Base-by-base conservation (phyloP, 2,113 vertebrate species). In the Platichthys stellatus region DNA sequence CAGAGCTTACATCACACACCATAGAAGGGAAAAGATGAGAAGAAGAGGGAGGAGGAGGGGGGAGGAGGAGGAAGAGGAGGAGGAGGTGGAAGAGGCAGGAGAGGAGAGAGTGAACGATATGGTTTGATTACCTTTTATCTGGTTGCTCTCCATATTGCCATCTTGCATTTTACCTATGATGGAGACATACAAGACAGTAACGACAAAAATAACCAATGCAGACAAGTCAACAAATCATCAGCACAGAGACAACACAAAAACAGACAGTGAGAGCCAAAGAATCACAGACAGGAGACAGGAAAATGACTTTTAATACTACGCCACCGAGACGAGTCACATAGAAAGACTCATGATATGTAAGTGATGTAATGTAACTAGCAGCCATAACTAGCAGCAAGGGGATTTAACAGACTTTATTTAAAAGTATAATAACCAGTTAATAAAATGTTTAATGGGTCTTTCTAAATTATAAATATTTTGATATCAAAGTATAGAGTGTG, bases 151-250 rank as follows among this genome's bases (percentile, higher is more conserved):
- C 96, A 97, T 96, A 99, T 96, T 98, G 90, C 97, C 97, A 97
- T 99, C 98, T 95, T 98, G 98, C 96, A 98, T 98, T 96, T 99
- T 99, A 97, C 98, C 98, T 99, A 98, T 84, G 94, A 96, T 96
- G 96, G 94, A 96, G 95, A 97, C 96, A 96, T 96, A 96, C 92
- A 94, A 96, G 96, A 99, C 95, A 98, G 94, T 86, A 93, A 96
- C 90, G 86, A 98, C 96, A 95, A 91, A 94, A 94, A 92, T 87
- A 94, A 93, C 90, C 90, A 90, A 94, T 93, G 94, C 95, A 96
- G 94, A 97, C 95, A 92, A 84, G 94, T 90, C 94, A 96, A 95
- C 87, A 88, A 58, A 71, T 79, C 70, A 76, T 89, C 79, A 81
- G 61, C 82, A 91, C 88, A 89, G 54, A 79, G 82, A 92, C 83